Evolutionary conservation across 2,113 vertebrate species (phyloP).

Genomic region (Poecilia latipinna): DNA sequence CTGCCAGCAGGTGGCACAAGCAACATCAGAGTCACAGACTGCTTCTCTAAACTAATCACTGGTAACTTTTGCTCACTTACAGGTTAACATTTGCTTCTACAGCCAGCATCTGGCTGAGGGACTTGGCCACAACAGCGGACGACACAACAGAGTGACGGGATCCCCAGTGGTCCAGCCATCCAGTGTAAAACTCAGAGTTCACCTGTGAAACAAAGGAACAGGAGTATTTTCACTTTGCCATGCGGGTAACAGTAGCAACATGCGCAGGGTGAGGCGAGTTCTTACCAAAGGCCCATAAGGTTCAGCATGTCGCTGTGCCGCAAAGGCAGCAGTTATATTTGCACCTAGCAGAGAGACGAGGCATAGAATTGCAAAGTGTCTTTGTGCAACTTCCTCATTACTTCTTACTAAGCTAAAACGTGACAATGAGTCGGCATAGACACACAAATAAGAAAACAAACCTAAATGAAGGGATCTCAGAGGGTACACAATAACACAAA

Average conservation of each 20-base stretch:
- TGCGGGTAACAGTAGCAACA: background rate
- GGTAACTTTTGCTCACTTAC: conserved; percentile 74
- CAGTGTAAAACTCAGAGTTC: conserved; percentile 96
- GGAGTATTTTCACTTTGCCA: background rate
- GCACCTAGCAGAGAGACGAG: conserved; percentile 68
- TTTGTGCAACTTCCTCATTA: conserved; percentile 10
- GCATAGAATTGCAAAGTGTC: background rate
- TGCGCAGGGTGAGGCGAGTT: background rate
- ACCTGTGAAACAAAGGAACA: conserved; percentile 74
- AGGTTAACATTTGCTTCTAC: conserved; percentile 90
- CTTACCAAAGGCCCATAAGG: conserved; percentile 90
- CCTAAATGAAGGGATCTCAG: too few species aligned
- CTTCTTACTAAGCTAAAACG: conserved; percentile 19
- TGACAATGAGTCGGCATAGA: background rate
- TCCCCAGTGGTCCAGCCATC: conserved; percentile 98
- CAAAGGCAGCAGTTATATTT: conserved; percentile 86
- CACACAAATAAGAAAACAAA: background rate
- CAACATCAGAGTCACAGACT: background rate
- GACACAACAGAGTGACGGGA: conserved; percentile 79
- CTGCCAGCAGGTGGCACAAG: background rate
- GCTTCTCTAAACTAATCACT: background rate
- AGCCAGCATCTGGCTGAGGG: conserved; percentile 85
- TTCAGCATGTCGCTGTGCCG: conserved; percentile 84
- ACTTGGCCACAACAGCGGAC: conserved; percentile 71
- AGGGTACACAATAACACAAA: background rate